Conservation (phyloP, 2,797 vertebrate species). For the Botia kubotai region DNA sequence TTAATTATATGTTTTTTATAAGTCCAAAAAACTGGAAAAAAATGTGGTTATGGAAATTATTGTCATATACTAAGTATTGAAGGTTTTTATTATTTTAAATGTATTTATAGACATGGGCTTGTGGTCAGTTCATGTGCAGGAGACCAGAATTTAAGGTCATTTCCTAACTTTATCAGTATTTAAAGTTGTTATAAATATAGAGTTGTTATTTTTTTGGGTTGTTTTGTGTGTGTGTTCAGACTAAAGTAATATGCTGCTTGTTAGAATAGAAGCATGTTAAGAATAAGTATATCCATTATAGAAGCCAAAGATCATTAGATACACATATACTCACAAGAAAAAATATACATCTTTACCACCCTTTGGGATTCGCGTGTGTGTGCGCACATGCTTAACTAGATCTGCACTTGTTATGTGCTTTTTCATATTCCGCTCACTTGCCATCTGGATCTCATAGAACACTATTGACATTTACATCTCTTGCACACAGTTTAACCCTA, state of each 20-base stretch:
- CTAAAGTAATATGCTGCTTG: not conserved
- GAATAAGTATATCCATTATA: too few species aligned
- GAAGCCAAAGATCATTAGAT: constrained; percentile 20
- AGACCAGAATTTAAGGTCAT: not conserved
- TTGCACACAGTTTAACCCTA: not conserved
- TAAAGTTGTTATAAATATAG: not conserved
- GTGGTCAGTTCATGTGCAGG: too few species aligned
- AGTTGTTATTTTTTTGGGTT: not conserved
- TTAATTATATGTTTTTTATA: not conserved
- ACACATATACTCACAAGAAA: not conserved
- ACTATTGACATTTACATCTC: constrained; percentile 16
- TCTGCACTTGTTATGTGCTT: not conserved
- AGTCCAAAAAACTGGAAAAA: too few species aligned
- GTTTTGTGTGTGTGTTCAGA: not conserved
- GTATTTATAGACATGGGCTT: too few species aligned
- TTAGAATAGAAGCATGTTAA: not conserved
- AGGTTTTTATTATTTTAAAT: not conserved
- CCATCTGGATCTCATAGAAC: not conserved
- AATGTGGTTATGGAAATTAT: not conserved
- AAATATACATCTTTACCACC: too few species aligned
- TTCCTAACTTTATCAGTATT: not conserved
- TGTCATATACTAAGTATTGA: not conserved
- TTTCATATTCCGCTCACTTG: not conserved
- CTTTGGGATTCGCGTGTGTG: not conserved
- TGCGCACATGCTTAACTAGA: not conserved